Evolutionary conservation across 1,140 invertebrate species (phyloP).

Genomic region (Neodiprion lecontei): DNA sequence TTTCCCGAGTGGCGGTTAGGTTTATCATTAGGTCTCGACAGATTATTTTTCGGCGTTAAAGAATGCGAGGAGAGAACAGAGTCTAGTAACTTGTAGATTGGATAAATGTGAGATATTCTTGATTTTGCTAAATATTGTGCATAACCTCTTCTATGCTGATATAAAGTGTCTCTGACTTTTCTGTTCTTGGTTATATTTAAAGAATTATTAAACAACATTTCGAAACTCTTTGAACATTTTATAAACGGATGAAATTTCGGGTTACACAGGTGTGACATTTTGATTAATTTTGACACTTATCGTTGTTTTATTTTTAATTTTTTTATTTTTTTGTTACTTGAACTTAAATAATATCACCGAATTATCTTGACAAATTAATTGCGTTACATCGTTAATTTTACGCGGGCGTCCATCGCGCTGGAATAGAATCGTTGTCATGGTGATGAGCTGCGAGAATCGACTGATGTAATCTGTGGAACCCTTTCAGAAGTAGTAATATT

Average conservation of each 20-base stretch:
- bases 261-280: conserved; percentile 41
- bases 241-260: conserved; percentile 21
- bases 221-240: conserved; percentile 13
- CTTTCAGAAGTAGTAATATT: too few relatives aligned
- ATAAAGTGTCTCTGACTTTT: not conserved
- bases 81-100: conserved; percentile 26
- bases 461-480: too few relatives aligned
- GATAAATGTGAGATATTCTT: conserved; percentile 18
- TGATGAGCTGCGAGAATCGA: too few relatives aligned
- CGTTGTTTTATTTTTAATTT: not conserved
- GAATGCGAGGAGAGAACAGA: not conserved
- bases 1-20: not conserved
- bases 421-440: too few relatives aligned
- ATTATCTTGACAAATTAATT: too few relatives aligned
- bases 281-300: not conserved
- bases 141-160: conserved; percentile 37
- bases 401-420: too few relatives aligned
- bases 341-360: too few relatives aligned
- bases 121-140: not conserved
- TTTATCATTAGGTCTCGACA: not conserved
- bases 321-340: too few relatives aligned
- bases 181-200: not conserved
- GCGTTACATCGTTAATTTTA: too few relatives aligned
- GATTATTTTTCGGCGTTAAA: conserved; percentile 10
- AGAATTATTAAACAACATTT: conserved; percentile 18